These are phyloP conservation scores for Notarius lentiginosus DNA, from an alignment of 2,113 vertebrate genomes.

Conservation along the genomic window DNA sequence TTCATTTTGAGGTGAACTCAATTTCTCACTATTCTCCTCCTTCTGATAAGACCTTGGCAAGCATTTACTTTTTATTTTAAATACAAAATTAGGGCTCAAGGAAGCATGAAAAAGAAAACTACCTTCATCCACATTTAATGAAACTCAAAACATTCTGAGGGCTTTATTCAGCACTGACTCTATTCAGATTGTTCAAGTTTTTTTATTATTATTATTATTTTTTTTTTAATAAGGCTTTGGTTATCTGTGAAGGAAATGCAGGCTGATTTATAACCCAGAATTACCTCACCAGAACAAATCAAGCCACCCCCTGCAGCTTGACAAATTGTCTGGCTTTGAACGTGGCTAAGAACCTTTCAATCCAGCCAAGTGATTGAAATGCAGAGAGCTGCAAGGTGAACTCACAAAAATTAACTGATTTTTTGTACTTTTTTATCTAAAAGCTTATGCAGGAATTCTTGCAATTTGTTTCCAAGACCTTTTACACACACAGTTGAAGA, in stretches of 20 bases:
- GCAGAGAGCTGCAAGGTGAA: not conserved
- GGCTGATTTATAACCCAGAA: slow-evolving; percentile 42
- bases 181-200: not conserved
- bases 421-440: not conserved
- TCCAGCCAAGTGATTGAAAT: slow-evolving; percentile 12
- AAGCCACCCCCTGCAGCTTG: slow-evolving; percentile 13
- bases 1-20: slow-evolving; percentile 37
- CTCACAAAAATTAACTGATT: not conserved
- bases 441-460: not conserved
- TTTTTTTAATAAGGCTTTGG: not conserved
- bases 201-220: not conserved
- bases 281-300: slow-evolving; percentile 45
- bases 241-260: slow-evolving; percentile 9
- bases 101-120: not conserved
- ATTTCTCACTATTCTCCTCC: slow-evolving; percentile 37
- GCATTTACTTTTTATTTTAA: slow-evolving; percentile 3
- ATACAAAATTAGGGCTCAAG: not conserved
- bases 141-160: slow-evolving; percentile 13
- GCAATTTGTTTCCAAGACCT: not conserved
- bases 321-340: slow-evolving; percentile 26
- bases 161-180: not conserved
- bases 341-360: slow-evolving; percentile 15
- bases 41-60: slow-evolving; percentile 28
- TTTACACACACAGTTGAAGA: not conserved
- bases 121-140: not conserved